Conservation (phyloP, 2,797 vertebrate species). For the Liparis tanakae region DNA sequence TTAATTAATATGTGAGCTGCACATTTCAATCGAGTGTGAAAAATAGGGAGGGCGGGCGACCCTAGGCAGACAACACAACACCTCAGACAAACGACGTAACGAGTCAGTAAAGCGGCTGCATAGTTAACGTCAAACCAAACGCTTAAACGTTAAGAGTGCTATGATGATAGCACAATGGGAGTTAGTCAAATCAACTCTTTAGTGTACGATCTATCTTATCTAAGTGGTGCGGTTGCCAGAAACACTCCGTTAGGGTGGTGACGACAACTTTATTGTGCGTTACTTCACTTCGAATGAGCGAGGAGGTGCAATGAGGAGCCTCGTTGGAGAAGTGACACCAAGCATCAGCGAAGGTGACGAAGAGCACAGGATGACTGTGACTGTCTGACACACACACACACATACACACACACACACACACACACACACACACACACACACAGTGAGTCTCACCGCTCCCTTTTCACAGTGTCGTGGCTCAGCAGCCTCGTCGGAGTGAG, state of each 20-base stretch:
- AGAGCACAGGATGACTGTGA: constrained; percentile 22
- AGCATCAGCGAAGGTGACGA: constrained; percentile 39
- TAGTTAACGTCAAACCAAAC: constrained; percentile 21
- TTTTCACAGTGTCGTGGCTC: constrained; percentile 42
- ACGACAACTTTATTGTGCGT: background rate
- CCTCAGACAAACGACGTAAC: constrained; percentile 31
- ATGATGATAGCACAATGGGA: constrained; percentile 1
- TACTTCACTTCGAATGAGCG: constrained; percentile 39
- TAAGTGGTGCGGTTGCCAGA: background rate
- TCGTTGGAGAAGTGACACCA: constrained; percentile 46
- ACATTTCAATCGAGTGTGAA: constrained; percentile 43
- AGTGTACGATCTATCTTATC: background rate
- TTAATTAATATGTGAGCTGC: constrained; percentile 59
- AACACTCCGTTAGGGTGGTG: background rate
- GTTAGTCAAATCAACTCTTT: background rate
- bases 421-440: too few species aligned
- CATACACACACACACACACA: background rate
- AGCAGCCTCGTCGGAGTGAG: constrained; percentile 60
- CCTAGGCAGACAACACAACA: constrained; percentile 32
- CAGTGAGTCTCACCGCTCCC: constrained; percentile 35
- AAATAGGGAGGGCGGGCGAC: constrained; percentile 21
- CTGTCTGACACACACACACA: background rate
- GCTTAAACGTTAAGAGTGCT: background rate
- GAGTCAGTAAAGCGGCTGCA: constrained; percentile 26
- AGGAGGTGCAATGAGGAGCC: constrained; percentile 8